Percentiles rank a stretch among this genome's conserved stretches.
Evolutionary conservation across 2,113 vertebrate genomes (phyloP).

Genomic region (Tautogolabrus adspersus): DNA sequence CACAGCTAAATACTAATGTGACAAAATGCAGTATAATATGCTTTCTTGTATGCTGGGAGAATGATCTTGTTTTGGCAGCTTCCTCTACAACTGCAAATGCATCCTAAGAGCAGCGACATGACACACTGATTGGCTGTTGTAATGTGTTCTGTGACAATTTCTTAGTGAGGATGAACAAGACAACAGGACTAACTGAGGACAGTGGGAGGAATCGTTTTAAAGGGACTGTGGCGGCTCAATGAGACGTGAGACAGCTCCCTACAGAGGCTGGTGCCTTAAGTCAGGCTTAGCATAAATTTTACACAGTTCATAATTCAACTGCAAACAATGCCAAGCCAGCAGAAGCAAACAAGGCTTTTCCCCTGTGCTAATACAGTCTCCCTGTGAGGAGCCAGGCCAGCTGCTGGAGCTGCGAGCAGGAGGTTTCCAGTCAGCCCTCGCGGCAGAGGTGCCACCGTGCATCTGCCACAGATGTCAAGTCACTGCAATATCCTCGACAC

Average conservation of each 20-base stretch:
- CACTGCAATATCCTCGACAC: conserved; percentile 53
- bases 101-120: neutral
- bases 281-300: conserved; percentile 64
- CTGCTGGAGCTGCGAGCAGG: conserved; percentile 38
- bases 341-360: conserved; percentile 46
- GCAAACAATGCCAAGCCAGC: conserved; percentile 47
- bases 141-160: conserved; percentile 20
- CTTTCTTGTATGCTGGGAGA: neutral
- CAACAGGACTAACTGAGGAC: conserved; percentile 47
- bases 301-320: conserved; percentile 53
- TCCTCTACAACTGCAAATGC: neutral
- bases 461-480: conserved; percentile 60
- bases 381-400: conserved; percentile 43
- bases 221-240: conserved; percentile 43
- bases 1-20: too few species aligned
- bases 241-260: conserved; percentile 56
- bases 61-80: neutral
- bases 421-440: conserved; percentile 53
- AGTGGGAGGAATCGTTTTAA: conserved; percentile 35
- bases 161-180: conserved; percentile 14
- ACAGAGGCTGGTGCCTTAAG: conserved; percentile 52
- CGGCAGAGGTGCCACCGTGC: conserved; percentile 42
- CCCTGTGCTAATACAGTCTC: conserved; percentile 23
- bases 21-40: neutral
- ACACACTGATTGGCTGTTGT: conserved; percentile 5